Base-by-base conservation (phyloP, 2,888 invertebrate genomes). In the Cactoblastis cactorum region DNA sequence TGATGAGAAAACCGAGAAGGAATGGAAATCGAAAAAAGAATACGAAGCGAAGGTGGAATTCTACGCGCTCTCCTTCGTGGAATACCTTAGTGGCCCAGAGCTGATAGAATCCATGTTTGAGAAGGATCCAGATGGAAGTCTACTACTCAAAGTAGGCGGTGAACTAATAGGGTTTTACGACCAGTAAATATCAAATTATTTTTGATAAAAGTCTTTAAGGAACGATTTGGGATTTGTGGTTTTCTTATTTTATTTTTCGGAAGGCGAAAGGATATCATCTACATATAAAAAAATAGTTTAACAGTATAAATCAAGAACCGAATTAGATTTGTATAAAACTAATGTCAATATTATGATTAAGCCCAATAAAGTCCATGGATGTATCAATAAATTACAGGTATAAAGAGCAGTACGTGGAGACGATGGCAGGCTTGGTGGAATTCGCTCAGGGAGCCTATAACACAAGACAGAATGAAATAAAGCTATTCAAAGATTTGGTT, bases 51-150 rank as follows among this genome's bases (percentile, higher is more conserved):
- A 91, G 65, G 92, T 92, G 1, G 90, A 91, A 53, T 89, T 93
- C 54, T 91, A 94, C 57, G 91, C 93, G 0, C 82, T 91, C 50
- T 94, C 95, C 24, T 96, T 94, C 67, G 94, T 96, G 0, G 96
- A 96, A 71, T 92, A 94, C 65, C 82, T 96, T 14, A 92, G 94
- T 60, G 92, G 92, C 0, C 92, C 93, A 47, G 92, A 94, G 62
- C 77, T 96, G 5, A 92, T 95, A 59, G 90, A 93, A 41, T 86
- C 91, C 18, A 91, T 96, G 90, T 96, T 94, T 74, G 90, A 91
- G 52, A 89, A 91, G 37, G 96, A 96, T 64, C 71, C 83, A 11
- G 93, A 94, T 58, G 95, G 95, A 0, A 78, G 77, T 17, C 69
- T 90, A 1, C 73, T 94, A 18, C 74, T 92, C 1, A 75, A 83